phyloP scores from a whole-genome alignment of 2,888 invertebrate genomes.

The Agrotis clavis region DNA sequence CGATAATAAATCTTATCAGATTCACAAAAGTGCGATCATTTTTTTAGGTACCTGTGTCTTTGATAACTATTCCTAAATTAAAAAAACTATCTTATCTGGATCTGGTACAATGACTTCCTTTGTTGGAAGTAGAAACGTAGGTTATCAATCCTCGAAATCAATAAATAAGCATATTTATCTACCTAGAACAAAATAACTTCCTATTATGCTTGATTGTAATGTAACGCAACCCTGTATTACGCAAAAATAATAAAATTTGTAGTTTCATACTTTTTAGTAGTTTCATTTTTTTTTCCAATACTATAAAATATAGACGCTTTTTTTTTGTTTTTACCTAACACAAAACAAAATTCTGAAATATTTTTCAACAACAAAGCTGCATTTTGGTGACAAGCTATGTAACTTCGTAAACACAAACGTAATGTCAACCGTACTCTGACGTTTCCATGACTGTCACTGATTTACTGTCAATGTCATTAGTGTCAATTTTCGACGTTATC shows the following conservation, averaged over 20 bases:
- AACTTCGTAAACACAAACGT: constrained; percentile 28
- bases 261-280: neutral
- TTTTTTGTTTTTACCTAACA: no score
- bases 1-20: constrained; percentile 31
- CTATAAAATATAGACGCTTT: no score
- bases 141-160: no score
- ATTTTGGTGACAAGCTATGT: no score
- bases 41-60: no score
- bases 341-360: no score
- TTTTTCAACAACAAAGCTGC: neutral
- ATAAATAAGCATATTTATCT: no score
- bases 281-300: neutral
- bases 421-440: constrained; percentile 13
- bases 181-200: no score
- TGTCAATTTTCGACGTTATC: constrained; percentile 13
- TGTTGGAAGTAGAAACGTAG: neutral
- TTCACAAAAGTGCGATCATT: no score
- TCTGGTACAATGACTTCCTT: constrained; percentile 23
- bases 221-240: neutral
- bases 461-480: constrained; percentile 26
- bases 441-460: constrained; percentile 3
- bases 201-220: neutral
- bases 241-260: neutral
- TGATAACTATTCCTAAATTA: constrained; percentile 1
- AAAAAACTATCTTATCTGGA: constrained; percentile 43